Base-by-base conservation (phyloP, 37 sponge, comb jelly and placozoan genomes). In the Aplysina aerophoba region DNA sequence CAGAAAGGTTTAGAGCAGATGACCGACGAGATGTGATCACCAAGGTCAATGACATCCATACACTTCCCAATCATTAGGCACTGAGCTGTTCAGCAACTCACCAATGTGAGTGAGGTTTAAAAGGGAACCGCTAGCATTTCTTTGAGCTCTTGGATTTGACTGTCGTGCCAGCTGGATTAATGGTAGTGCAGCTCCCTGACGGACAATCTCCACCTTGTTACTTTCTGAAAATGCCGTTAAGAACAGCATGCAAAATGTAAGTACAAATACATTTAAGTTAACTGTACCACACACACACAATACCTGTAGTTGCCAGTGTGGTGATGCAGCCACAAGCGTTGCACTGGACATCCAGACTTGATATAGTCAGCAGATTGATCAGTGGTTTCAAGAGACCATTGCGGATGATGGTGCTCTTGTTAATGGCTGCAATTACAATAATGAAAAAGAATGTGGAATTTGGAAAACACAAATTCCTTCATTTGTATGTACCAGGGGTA, bases 251-350 rank as follows among this genome's bases (percentile, higher is more conserved):
- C n/a, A n/a, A n/a, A n/a, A n/a, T n/a, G 64, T 41, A 44, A 24
- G 40, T 20, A 17, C 19, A 22, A 54, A 22, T 27, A 68, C 55
- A 22, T 25, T n/a, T n/a, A n/a, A n/a, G 56, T 8, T 38, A 6
- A n/a, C 21, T 8, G 1, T 12, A 55, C 4, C 55, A 22, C 4
- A 50, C 50, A 55, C 74, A 74, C 19, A 40, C 30, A 75, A 54
- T 39, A 93, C 93, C 93, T 57, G 89, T 71, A 25, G 97, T 93
- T 39, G 97, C 97, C 13, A 96, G 92, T 30, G 94, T 96, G 21
- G 97, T 96, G 67, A 96, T 89, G 57, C 97, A 96, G 19, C 94
- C 97, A 85, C 97, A 93, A 0, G 92, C 92, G 53, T 96, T 93
- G 65, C 97, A 96, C 86, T 90, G 94, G n/a, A 96, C 92, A 62